Evolutionary conservation across 2,797 vertebrate genomes (phyloP).

Genomic region (Hozukius guyotensis): DNA sequence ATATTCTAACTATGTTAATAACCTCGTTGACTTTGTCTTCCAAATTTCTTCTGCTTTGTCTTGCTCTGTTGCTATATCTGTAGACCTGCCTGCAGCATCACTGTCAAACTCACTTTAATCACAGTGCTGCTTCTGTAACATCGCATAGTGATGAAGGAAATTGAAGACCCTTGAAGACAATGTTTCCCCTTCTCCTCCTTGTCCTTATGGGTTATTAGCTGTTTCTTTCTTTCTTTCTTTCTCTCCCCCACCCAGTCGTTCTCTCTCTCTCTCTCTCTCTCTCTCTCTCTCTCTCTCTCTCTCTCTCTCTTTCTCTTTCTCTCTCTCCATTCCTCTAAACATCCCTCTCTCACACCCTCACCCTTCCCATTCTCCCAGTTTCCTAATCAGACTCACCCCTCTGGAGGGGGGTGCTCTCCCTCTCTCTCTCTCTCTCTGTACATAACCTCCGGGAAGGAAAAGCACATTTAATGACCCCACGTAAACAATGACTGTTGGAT

Average conservation of each 20-base stretch:
- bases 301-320: too few relatives aligned
- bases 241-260: not conserved
- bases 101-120: slow-evolving; percentile 75
- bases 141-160: slow-evolving; percentile 55
- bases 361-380: slow-evolving; percentile 5
- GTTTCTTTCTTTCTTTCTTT: not conserved
- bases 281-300: not conserved
- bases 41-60: slow-evolving; percentile 35
- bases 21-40: slow-evolving; percentile 57
- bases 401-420: not conserved
- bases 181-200: slow-evolving; percentile 19
- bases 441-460: slow-evolving; percentile 58
- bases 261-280: not conserved
- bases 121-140: slow-evolving; percentile 63
- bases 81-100: slow-evolving; percentile 55
- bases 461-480: slow-evolving; percentile 58
- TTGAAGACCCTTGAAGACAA: slow-evolving; percentile 68
- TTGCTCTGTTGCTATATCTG: slow-evolving; percentile 70
- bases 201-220: slow-evolving; percentile 24
- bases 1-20: slow-evolving; percentile 11
- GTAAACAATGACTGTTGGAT: slow-evolving; percentile 53
- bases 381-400: slow-evolving; percentile 44
- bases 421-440: not conserved
- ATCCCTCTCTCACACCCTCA: not conserved
- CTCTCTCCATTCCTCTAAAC: not conserved